These are phyloP conservation scores for Sialia sialis DNA, from an alignment of 2,113 vertebrate genomes.

Conservation along the genomic window DNA sequence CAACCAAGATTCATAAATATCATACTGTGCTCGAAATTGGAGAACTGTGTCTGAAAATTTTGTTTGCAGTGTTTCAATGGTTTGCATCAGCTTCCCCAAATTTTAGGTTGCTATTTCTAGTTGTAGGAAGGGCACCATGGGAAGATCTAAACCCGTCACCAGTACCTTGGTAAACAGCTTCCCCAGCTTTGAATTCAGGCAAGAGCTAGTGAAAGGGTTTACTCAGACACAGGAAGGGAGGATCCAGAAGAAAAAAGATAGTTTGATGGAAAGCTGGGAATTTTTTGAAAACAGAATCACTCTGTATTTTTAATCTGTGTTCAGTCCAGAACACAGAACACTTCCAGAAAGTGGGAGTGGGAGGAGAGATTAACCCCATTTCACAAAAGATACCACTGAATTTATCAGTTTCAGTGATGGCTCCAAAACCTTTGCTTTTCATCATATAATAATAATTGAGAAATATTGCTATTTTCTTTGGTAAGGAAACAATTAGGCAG, in stretches of 20 bases:
- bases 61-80: background rate
- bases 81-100: background rate
- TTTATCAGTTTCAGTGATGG: background rate
- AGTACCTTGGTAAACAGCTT: background rate
- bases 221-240: background rate
- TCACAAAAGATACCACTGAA: background rate
- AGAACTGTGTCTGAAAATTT: background rate
- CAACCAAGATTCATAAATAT: background rate
- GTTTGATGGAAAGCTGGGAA: background rate
- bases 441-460: background rate
- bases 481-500: background rate
- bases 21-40: background rate
- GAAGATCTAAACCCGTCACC: background rate
- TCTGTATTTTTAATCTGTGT: background rate
- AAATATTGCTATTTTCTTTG: background rate
- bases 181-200: background rate
- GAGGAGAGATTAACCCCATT: background rate
- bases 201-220: background rate
- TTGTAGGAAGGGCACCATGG: background rate
- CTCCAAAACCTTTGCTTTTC: background rate
- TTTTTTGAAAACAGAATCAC: background rate
- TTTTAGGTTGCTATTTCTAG: background rate
- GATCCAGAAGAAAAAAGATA: background rate
- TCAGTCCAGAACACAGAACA: background rate
- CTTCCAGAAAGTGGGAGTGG: background rate